Percentiles rank a stretch among this genome's conserved stretches.
These are phyloP conservation scores for Gymnoscopelus microlampas DNA, from an alignment of 2,797 vertebrate species.

Conservation along the genomic window DNA sequence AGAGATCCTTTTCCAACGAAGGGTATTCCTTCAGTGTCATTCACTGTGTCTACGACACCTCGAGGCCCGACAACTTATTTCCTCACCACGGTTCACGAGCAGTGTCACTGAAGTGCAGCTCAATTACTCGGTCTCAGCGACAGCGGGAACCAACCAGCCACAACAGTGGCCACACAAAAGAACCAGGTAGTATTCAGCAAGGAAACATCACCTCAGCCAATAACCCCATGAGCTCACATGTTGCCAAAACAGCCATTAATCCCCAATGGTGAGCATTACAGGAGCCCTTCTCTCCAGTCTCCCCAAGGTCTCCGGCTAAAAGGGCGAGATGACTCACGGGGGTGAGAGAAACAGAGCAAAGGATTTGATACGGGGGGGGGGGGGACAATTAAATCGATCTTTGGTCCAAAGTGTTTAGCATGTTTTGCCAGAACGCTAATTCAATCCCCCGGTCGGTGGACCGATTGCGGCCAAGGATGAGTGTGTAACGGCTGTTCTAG, in stretches of 20 bases:
- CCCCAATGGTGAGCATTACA: slow-evolving; percentile 63
- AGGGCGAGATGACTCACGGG: slow-evolving; percentile 44
- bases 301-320: slow-evolving; percentile 28
- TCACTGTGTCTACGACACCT: slow-evolving; percentile 54
- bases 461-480: background rate
- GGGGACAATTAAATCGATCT: slow-evolving; percentile 44
- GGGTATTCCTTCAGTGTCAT: slow-evolving; percentile 13
- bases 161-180: slow-evolving; percentile 69
- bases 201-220: slow-evolving; percentile 77
- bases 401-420: slow-evolving; percentile 24
- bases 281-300: slow-evolving; percentile 43
- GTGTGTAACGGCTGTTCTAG: background rate
- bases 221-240: slow-evolving; percentile 79
- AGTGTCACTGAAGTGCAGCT: slow-evolving; percentile 65
- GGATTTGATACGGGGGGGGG: slow-evolving; percentile 17
- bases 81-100: slow-evolving; percentile 48
- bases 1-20: background rate
- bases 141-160: slow-evolving; percentile 47
- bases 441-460: background rate
- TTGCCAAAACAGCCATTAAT: slow-evolving; percentile 85
- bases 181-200: slow-evolving; percentile 75
- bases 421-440: background rate
- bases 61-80: slow-evolving; percentile 36
- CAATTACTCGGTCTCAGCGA: slow-evolving; percentile 68
- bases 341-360: slow-evolving; percentile 34